Evolutionary conservation across 2,888 invertebrate genomes (phyloP).

Genomic region (Formica aserva): DNA sequence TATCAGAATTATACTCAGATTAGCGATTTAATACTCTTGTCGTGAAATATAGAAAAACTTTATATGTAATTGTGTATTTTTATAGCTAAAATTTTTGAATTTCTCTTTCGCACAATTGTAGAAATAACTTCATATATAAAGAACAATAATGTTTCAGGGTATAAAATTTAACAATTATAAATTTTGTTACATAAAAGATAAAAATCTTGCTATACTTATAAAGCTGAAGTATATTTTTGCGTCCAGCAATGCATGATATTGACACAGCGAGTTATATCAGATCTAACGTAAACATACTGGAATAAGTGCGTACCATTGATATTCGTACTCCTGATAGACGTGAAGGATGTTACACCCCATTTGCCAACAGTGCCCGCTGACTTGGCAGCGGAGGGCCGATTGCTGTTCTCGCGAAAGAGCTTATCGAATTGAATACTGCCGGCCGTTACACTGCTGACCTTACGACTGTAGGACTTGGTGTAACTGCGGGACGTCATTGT

Average conservation of each 20-base stretch:
- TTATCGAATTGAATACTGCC: constrained; percentile 90
- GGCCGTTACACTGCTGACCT: constrained; percentile 82
- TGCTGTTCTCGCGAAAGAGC: constrained; percentile 91
- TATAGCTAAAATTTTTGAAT: background rate
- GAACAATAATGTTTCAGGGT: background rate
- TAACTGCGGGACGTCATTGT: constrained; percentile 84
- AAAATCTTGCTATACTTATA: background rate
- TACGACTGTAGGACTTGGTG: constrained; percentile 84
- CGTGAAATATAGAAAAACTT: background rate
- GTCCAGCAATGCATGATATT: background rate
- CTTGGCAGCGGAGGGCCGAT: constrained; percentile 94
- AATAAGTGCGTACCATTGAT: constrained; percentile 87
- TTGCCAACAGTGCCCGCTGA: constrained; percentile 96
- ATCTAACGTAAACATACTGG: background rate
- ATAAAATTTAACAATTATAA: background rate
- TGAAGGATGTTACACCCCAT: constrained; percentile 98
- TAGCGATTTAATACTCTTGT: background rate
- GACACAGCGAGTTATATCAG: background rate
- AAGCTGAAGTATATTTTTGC: background rate
- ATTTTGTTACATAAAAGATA: background rate
- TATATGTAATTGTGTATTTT: background rate
- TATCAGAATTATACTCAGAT: background rate
- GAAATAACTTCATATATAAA: background rate
- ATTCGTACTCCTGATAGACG: constrained; percentile 93
- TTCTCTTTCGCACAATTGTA: background rate